These are phyloP conservation scores for Channallabes apus DNA, from an alignment of 2,797 vertebrate species.

Conservation along the genomic window DNA sequence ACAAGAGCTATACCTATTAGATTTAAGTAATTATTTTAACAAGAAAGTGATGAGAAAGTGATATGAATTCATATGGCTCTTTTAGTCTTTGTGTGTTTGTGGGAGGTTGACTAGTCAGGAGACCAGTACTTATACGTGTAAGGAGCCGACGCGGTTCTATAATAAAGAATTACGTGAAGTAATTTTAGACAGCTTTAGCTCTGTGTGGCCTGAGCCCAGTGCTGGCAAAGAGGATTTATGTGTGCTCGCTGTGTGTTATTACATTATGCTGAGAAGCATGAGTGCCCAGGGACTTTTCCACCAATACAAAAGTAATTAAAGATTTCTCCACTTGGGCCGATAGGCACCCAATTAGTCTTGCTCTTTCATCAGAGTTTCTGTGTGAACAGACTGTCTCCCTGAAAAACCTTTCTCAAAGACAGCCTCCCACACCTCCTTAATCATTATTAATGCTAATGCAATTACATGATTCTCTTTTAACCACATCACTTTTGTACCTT, in stretches of 20 bases:
- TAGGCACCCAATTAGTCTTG: constrained; percentile 46
- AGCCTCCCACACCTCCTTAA: constrained; percentile 32
- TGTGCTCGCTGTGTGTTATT: constrained; percentile 33
- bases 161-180: constrained; percentile 20
- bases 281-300: constrained; percentile 33
- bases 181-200: constrained; percentile 23
- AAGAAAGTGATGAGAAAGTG: constrained; percentile 7
- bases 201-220: constrained; percentile 31
- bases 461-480: constrained; percentile 32
- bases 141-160: constrained; percentile 2
- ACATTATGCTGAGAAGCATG: constrained; percentile 26
- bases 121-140: constrained; percentile 32
- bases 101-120: constrained; percentile 19
- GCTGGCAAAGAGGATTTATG: constrained; percentile 30
- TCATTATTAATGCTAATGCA: constrained; percentile 48
- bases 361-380: constrained; percentile 42
- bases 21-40: neutral
- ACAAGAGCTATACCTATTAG: neutral
- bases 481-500: constrained; percentile 27
- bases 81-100: constrained; percentile 15
- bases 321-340: constrained; percentile 29
- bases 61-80: neutral
- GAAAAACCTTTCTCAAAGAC: constrained; percentile 23
- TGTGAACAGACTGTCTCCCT: constrained; percentile 38
- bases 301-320: constrained; percentile 51